A percentile compares a stretch with the other conserved stretches of the same genome.
Conservation (phyloP, 1,140 invertebrate genomes). For the Maconellicoccus hirsutus region DNA sequence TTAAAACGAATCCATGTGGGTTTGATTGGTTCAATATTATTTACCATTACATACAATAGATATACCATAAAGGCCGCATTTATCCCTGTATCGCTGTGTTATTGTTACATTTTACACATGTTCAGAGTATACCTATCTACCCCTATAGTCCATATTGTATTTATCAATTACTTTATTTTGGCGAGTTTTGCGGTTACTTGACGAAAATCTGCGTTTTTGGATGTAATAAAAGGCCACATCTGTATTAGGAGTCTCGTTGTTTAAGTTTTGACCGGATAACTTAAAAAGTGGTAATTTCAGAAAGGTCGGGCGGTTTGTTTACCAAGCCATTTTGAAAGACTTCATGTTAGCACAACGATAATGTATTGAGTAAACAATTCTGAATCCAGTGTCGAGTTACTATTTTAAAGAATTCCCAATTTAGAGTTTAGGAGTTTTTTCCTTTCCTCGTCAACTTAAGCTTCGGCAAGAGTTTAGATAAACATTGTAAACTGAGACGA, state of each 20-base stretch:
- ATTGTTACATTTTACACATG: slow-evolving; percentile 1
- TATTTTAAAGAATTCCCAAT: slow-evolving; percentile 3
- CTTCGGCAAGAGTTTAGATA: not conserved
- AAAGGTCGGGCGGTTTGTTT: not conserved
- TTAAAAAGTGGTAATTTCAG: not conserved
- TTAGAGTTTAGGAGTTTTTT: not conserved
- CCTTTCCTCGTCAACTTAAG: not conserved
- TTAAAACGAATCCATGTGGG: not conserved
- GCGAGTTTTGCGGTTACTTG: not conserved
- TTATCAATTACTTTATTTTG: not conserved
- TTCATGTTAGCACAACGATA: not conserved
- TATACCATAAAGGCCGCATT: not conserved
- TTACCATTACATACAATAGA: slow-evolving; percentile 1
- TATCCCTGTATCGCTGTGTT: not conserved
- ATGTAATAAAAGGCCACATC: not conserved
- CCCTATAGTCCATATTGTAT: not conserved
- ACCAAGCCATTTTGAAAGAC: slow-evolving; percentile 13
- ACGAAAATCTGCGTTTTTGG: not conserved
- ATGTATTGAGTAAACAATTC: slow-evolving; percentile 12
- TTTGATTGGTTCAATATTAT: slow-evolving; percentile 1
- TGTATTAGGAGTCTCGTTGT: not conserved
- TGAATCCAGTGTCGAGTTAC: slow-evolving; percentile 20
- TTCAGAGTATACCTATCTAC: not conserved
- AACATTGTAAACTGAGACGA: slow-evolving; percentile 8
- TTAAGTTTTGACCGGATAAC: not conserved